Conservation (phyloP, 2,888 invertebrate species). For the Psylliodes chrysocephalus region DNA sequence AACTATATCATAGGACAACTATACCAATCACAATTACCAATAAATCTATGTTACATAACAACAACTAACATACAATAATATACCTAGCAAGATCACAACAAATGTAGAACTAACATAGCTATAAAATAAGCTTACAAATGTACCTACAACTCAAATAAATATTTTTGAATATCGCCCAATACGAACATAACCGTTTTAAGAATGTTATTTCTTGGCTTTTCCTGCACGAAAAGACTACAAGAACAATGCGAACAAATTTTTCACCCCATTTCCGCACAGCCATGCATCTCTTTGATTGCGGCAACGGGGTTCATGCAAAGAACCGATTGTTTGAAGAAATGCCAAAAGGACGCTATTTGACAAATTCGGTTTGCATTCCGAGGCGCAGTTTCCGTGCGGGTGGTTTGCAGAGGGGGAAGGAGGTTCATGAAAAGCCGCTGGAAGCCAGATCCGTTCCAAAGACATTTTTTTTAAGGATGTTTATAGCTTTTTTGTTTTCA, state of each 20-base stretch:
- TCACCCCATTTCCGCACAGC: slow-evolving; percentile 4
- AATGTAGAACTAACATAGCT: too few relatives aligned
- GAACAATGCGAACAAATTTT: slow-evolving; percentile 1
- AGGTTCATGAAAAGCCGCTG: slow-evolving; percentile 33
- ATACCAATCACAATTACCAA: too few relatives aligned
- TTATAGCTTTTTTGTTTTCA: too few relatives aligned
- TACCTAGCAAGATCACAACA: too few relatives aligned
- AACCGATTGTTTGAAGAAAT: slow-evolving; percentile 58
- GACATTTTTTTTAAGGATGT: neutral
- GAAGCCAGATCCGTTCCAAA: neutral
- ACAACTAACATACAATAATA: too few relatives aligned
- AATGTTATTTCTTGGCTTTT: neutral
- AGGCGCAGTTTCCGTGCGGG: slow-evolving; percentile 59
- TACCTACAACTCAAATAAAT: too few relatives aligned
- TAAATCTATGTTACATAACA: too few relatives aligned
- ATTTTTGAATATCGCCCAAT: too few relatives aligned
- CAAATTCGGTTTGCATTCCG: slow-evolving; percentile 64
- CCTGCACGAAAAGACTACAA: neutral
- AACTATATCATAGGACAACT: too few relatives aligned
- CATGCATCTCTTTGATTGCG: slow-evolving; percentile 36
- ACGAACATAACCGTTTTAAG: too few relatives aligned
- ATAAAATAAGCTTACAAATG: too few relatives aligned
- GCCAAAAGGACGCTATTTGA: slow-evolving; percentile 59
- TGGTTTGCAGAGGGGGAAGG: slow-evolving; percentile 38
- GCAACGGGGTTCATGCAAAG: slow-evolving; percentile 49